Evolutionary conservation across 2,888 invertebrate species (phyloP), one percentile per base, ranked within the genome.

Genomic region (Elmis aenea): DNA sequence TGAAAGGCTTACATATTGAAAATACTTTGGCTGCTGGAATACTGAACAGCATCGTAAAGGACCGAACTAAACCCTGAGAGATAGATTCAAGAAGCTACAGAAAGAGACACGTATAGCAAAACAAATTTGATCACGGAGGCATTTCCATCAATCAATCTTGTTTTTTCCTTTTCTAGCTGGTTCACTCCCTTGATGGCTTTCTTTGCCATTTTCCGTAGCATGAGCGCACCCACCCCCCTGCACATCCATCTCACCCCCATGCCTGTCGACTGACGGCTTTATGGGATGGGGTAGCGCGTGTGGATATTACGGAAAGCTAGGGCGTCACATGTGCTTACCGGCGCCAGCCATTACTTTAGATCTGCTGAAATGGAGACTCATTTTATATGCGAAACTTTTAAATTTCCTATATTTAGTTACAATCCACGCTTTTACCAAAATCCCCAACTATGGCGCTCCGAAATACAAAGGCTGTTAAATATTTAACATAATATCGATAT

Each of bases 111-210:
- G 60, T 61, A 63, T 57, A 56, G 62, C 59, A 65, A 66, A 66
- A 64, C 64, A 67, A 67, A 66, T 66, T 66, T 64, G 64, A 67
- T 66, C 66, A 66, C 60, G 61, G 61, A 62, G 64, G 64, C 64
- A 61, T 65, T 64, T 54, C 62, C 66, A 67, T 66, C 66, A 67
- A 67, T 68, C 63, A 61, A 65, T 66, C 66, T 66, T 64, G 60
- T 64, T 57, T 50, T 52, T 60, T 61, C 57, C 59, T 61, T 57
- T 55, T 58, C 55, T 61, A 58, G 56, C 59, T 54, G 56, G 57
- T 56, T 59, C 56, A 48, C 52, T 59, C 60, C 61, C 61, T 54
- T 62, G 62, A 62, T 62, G 62, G 61, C 63, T 64, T 64, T 64
- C 63, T 64, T 63, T 64, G 61, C 61, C 62, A 62, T 65, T 62